Percentiles rank a stretch among this genome's conserved stretches.
Evolutionary conservation across 1,140 invertebrate genomes (phyloP).

Genomic region (Orchesella cincta): DNA sequence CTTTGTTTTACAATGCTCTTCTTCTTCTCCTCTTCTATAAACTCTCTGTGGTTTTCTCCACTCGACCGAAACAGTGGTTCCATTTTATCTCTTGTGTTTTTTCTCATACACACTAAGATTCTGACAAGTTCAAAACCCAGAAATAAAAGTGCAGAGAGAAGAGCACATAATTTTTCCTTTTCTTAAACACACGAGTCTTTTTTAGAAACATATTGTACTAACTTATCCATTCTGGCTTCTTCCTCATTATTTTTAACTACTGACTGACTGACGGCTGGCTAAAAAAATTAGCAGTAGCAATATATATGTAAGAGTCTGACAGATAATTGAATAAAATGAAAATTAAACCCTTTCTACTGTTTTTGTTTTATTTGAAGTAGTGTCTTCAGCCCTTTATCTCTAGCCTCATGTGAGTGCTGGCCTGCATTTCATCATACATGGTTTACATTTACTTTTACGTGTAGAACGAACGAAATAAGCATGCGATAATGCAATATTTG

Average conservation of each 20-base stretch:
- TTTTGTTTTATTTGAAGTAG: neutral
- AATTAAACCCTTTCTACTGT: neutral
- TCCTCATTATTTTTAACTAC: too few species aligned
- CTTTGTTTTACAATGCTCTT: slow-evolving; percentile 7
- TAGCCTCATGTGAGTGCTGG: neutral
- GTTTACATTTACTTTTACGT: too few species aligned
- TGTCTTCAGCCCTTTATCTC: neutral
- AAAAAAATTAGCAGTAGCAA: too few species aligned
- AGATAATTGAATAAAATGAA: too few species aligned
- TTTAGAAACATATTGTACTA: too few species aligned
- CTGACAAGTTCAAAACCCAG: neutral
- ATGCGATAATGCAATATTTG: neutral
- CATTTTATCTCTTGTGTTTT: neutral
- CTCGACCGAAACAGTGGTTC: slow-evolving; percentile 15
- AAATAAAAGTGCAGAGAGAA: neutral
- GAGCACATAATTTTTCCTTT: too few species aligned
- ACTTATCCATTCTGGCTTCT: too few species aligned
- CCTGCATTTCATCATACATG: neutral
- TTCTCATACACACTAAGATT: neutral
- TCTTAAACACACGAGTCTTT: too few species aligned
- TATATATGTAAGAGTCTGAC: too few species aligned
- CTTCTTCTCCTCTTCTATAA: too few species aligned
- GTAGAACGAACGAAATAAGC: too few species aligned
- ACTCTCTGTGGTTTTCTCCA: neutral
- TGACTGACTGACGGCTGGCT: too few species aligned